Evolutionary conservation across 1,140 invertebrate genomes (phyloP).

Genomic region (Meloidogyne exigua): DNA sequence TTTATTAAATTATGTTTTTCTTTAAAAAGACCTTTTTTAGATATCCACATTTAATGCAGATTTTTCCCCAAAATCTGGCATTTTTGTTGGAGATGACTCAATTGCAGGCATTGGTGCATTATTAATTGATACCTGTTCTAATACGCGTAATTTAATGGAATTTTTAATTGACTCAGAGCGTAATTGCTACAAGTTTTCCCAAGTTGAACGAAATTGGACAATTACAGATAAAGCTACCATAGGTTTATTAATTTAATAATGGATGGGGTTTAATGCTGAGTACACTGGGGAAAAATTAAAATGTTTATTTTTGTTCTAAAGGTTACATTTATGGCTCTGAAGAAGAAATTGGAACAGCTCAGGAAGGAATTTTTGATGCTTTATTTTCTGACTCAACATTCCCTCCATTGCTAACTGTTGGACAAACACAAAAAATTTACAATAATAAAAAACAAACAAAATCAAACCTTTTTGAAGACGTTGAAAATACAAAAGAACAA

Average conservation of each 20-base stretch:
- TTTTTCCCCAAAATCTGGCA: conserved; percentile 45
- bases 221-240: conserved; percentile 56
- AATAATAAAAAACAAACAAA: neutral
- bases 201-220: conserved; percentile 56
- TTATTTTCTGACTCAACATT: neutral
- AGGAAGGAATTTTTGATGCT: conserved; percentile 11
- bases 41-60: conserved; percentile 52
- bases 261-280: too few relatives aligned
- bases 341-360: conserved; percentile 27
- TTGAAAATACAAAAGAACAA: neutral
- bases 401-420: conserved; percentile 6
- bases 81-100: conserved; percentile 32
- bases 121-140: conserved; percentile 52
- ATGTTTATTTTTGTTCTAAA: too few relatives aligned
- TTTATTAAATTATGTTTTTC: neutral
- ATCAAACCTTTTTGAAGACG: neutral
- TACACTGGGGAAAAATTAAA: too few relatives aligned
- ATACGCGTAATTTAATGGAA: conserved; percentile 40
- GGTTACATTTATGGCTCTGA: conserved; percentile 46
- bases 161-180: conserved; percentile 55
- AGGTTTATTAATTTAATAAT: conserved; percentile 24
- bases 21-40: conserved; percentile 16
- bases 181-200: conserved; percentile 53
- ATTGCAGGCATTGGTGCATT: conserved; percentile 56
- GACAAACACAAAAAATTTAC: neutral